Base-by-base conservation (phyloP, 2,797 vertebrate species). In the Anolis apletophallus region DNA sequence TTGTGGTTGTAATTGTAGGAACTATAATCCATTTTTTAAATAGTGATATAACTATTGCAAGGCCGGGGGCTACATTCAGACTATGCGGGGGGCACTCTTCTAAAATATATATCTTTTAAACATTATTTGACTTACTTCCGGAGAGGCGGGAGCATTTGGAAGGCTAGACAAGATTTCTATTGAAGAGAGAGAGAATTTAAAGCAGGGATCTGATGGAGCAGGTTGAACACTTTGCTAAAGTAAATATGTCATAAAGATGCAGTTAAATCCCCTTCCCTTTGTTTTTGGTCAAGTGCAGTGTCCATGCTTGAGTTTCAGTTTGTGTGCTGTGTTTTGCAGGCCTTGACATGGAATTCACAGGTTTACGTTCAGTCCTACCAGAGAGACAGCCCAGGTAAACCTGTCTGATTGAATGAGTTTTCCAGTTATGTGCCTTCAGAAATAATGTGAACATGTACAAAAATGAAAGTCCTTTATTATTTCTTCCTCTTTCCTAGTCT, bases 321-420 rank as follows among this genome's bases (percentile, higher is more conserved):
- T 64, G 26, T 46, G 46, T 26, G 21, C 36, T 46, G 9, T 83
- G 17, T 52, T 5, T 79, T 3, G 8, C 87, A 97, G 96, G 95
- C 79, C 80, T 97, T 46, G 96, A 97, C 80, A 93, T 90, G 75
- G 96, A 97, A 80, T 95, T 97, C 34, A 97, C 95, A 0, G 96
- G 96, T 75, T 93, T 97, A 26, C 79, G 95, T 78, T 95, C 96
- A 3, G 67, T 55, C 79, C 16, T 50, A 0, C 55, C 50, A 16
- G 85, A 69, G 23, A 87, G 88, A 21, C 68, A 93, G 76, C 94
- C 92, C 91, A 97, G 96, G 96, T 97, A 95, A 94, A 83, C 78
- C 50, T 29, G 1, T 46, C 17, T 34, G 54, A 61, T 7, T 36
- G n/a, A 7, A 52, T 29, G 46, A 32, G 16, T 61, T 82, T 73